These are phyloP conservation scores for Drosophila mettleri DNA, from an alignment of 2,888 invertebrate genomes.

Conservation along the genomic window DNA sequence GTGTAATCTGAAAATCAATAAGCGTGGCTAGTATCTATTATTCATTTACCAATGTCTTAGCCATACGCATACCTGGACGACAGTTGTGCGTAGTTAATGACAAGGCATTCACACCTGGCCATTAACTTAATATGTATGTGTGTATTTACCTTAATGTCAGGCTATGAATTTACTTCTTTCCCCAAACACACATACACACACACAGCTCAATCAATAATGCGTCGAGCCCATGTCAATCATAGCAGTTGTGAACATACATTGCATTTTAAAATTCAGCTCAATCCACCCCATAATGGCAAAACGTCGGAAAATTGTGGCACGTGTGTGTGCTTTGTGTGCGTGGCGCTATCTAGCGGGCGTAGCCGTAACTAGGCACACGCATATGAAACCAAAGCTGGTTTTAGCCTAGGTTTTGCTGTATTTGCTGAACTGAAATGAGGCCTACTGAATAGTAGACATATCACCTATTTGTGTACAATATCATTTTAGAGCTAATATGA, in stretches of 20 bases:
- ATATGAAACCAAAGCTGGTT: background rate
- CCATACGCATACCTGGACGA: slow-evolving; percentile 29
- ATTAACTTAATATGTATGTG: slow-evolving; percentile 25
- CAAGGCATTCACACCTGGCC: slow-evolving; percentile 41
- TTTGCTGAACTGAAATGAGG: background rate
- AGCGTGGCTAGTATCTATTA: slow-evolving; percentile 20
- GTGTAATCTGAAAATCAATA: slow-evolving; percentile 50
- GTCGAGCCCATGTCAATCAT: slow-evolving; percentile 51
- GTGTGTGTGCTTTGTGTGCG: slow-evolving; percentile 1
- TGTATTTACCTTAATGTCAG: slow-evolving; percentile 14
- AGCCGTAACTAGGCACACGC: background rate
- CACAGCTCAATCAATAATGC: slow-evolving; percentile 48
- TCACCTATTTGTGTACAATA: background rate
- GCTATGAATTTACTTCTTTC: slow-evolving; percentile 1
- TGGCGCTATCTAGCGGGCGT: slow-evolving; percentile 11
- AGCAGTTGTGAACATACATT: slow-evolving; percentile 11
- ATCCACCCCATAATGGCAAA: background rate
- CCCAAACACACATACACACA: background rate
- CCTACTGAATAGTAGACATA: background rate
- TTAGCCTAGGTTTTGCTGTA: background rate
- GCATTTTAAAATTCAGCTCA: slow-evolving; percentile 33
- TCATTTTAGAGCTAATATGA: background rate
- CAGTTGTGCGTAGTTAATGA: slow-evolving; percentile 28
- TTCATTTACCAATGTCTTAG: slow-evolving; percentile 9
- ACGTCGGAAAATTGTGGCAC: slow-evolving; percentile 32